phyloP scores from a whole-genome alignment of 2,113 vertebrate species.

The human region GRCh38 chr6:91694001-91694500 shows the following conservation, averaged over 20 bases:
- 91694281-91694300: constrained; percentile 56
- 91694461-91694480: constrained; percentile 86
- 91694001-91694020: too few species aligned
- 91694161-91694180: constrained; percentile 34
- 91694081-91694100: background rate
- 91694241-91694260: constrained; percentile 46
- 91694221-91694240: background rate
- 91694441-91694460: constrained; percentile 82
- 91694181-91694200: constrained; percentile 53
- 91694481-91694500: constrained; percentile 80
- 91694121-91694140: constrained; percentile 40
- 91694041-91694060: too few species aligned
- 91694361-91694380: constrained; percentile 65
- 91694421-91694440: constrained; percentile 85
- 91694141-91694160: constrained; percentile 49
- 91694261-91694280: constrained; percentile 28
- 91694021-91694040: too few species aligned
- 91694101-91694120: background rate
- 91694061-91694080: background rate
- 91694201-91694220: background rate
- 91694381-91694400: constrained; percentile 80
- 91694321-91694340: constrained; percentile 65
- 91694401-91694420: constrained; percentile 85
- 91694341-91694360: constrained; percentile 63
- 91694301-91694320: constrained; percentile 69